phyloP scores from a whole-genome alignment of 1,140 invertebrate genomes.

The Pseudomyrmex concolor region DNA sequence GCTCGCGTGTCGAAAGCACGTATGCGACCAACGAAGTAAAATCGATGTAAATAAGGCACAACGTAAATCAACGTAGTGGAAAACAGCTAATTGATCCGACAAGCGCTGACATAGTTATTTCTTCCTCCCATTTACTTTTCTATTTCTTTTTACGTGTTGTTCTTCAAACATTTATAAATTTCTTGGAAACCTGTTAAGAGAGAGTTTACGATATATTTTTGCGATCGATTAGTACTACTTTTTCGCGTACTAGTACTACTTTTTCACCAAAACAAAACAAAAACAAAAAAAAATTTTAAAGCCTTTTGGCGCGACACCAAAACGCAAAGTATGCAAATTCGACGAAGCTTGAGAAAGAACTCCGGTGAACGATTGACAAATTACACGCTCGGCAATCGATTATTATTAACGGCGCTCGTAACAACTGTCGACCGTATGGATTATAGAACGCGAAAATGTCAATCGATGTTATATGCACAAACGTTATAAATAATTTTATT shows the following conservation, averaged over 20 bases:
- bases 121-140: neutral
- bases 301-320: conserved; percentile 15
- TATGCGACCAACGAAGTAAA: conserved; percentile 19
- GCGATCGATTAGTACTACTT: neutral
- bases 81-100: conserved; percentile 25
- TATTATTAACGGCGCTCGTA: conserved; percentile 39
- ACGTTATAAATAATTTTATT: neutral
- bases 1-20: conserved; percentile 58
- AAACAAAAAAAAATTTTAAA: conserved; percentile 35
- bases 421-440: conserved; percentile 38
- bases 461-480: neutral
- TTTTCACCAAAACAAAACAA: conserved; percentile 14
- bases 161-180: conserved; percentile 15
- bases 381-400: conserved; percentile 48
- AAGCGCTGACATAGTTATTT: too few relatives aligned
- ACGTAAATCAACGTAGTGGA: neutral
- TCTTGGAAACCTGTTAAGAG: neutral
- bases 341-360: conserved; percentile 14
- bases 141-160: neutral
- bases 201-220: conserved; percentile 1
- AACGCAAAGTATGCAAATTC: conserved; percentile 44
- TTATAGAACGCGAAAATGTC: conserved; percentile 35
- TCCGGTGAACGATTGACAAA: conserved; percentile 41
- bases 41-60: conserved; percentile 28
- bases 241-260: neutral